Percentiles rank a stretch among this genome's conserved stretches.
Evolutionary conservation across 2,888 invertebrate genomes (phyloP).

Genomic region (Synanthedon formicaeformis): DNA sequence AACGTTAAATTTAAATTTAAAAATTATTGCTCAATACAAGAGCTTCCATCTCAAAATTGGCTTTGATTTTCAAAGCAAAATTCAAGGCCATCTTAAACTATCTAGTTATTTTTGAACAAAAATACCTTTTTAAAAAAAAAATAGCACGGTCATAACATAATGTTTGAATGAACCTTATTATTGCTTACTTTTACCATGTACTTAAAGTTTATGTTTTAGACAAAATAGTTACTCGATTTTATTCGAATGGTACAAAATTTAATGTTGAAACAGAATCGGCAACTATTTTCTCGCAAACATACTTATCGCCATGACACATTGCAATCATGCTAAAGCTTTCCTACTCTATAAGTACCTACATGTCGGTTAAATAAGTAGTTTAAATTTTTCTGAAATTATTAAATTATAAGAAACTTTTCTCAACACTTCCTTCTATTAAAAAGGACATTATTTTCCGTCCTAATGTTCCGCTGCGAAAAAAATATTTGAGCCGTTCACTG

Average conservation of each 20-base stretch:
- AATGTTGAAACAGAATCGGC: slow-evolving; percentile 6
- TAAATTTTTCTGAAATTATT: slow-evolving; percentile 56
- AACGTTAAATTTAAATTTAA: background rate
- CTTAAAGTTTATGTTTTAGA: slow-evolving; percentile 7
- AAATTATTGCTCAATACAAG: slow-evolving; percentile 44
- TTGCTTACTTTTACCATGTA: too few relatives aligned
- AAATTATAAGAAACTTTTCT: slow-evolving; percentile 53
- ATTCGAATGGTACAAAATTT: slow-evolving; percentile 11
- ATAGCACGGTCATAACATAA: too few relatives aligned
- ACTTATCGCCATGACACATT: slow-evolving; percentile 18
- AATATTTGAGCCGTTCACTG: background rate
- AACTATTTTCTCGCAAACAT: slow-evolving; percentile 7
- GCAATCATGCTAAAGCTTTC: slow-evolving; percentile 61
- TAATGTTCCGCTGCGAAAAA: slow-evolving; percentile 6
- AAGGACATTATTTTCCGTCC: slow-evolving; percentile 57
- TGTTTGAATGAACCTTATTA: too few relatives aligned
- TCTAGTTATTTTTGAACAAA: too few relatives aligned
- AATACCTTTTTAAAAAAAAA: too few relatives aligned
- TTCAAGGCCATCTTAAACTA: too few relatives aligned
- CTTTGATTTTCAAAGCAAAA: background rate
- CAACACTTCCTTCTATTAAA: slow-evolving; percentile 37
- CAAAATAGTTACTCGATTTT: slow-evolving; percentile 12
- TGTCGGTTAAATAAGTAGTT: slow-evolving; percentile 33
- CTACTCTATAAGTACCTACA: slow-evolving; percentile 49
- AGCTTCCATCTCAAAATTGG: slow-evolving; percentile 32